A percentile compares a stretch with the other conserved stretches of the same genome.
phyloP scores from a whole-genome alignment of 2,888 invertebrate species.

The Conchocele bisecta region DNA sequence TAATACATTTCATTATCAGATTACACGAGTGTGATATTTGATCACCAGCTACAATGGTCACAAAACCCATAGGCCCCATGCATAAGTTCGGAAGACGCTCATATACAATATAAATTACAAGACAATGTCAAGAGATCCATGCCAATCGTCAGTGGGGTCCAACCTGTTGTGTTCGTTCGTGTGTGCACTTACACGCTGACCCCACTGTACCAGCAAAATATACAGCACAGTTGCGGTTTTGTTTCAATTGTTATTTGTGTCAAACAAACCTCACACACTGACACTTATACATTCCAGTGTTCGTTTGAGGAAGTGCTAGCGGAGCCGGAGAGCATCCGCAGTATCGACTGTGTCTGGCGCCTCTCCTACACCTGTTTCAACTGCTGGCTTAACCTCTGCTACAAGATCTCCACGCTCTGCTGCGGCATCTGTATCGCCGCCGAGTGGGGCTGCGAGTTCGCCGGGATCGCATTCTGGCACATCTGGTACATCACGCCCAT shows the following conservation, averaged over 20 bases:
- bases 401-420: slow-evolving; percentile 87
- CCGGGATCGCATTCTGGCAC: slow-evolving; percentile 85
- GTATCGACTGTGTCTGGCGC: slow-evolving; percentile 88
- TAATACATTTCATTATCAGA: too few relatives aligned
- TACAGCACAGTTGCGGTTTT: background rate
- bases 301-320: slow-evolving; percentile 73
- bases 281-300: slow-evolving; percentile 54
- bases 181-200: too few relatives aligned
- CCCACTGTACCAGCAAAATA: background rate
- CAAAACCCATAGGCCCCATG: too few relatives aligned
- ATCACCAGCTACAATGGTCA: too few relatives aligned
- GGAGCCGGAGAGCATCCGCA: slow-evolving; percentile 69
- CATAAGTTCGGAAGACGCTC: too few relatives aligned
- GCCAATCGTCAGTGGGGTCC: too few relatives aligned
- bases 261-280: too few relatives aligned
- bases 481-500: slow-evolving; percentile 90
- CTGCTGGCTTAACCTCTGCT: slow-evolving; percentile 87
- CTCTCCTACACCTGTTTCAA: slow-evolving; percentile 87
- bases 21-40: too few relatives aligned
- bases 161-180: too few relatives aligned
- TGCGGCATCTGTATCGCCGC: slow-evolving; percentile 88
- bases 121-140: too few relatives aligned
- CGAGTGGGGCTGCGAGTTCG: slow-evolving; percentile 82
- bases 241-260: background rate
- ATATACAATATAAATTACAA: background rate